Conservation (phyloP, 1,140 invertebrate genomes). For the Delia radicum region DNA sequence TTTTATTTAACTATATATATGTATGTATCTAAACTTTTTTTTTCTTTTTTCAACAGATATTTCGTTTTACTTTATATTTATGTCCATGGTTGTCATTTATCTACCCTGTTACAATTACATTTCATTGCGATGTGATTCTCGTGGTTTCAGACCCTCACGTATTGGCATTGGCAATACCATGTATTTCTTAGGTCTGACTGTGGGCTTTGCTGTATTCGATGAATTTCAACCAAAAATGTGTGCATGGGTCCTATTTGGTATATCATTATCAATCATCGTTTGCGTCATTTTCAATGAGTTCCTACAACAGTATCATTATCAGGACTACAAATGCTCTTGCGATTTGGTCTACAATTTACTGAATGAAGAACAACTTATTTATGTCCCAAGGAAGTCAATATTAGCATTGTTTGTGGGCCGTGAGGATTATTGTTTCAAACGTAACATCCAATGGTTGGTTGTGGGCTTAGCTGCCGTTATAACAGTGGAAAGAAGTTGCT, state of each 20-base stretch:
- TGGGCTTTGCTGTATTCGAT: conserved; percentile 46
- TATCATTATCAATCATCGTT: conserved; percentile 36
- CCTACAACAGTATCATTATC: conserved; percentile 39
- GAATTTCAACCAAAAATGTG: conserved; percentile 43
- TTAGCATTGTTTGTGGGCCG: conserved; percentile 44
- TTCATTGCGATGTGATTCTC: conserved; percentile 39
- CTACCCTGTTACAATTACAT: conserved; percentile 45
- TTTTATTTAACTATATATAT: background rate
- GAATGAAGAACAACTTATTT: conserved; percentile 45
- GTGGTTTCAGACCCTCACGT: conserved; percentile 36
- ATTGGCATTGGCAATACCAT: conserved; percentile 42
- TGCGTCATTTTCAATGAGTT: conserved; percentile 43
- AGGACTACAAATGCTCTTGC: conserved; percentile 44
- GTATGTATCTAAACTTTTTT: too few species aligned
- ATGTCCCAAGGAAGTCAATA: conserved; percentile 39
- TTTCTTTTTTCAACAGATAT: too few species aligned
- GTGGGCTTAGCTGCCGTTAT: conserved; percentile 31
- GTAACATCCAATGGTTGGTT: conserved; percentile 43
- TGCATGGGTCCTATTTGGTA: conserved; percentile 36
- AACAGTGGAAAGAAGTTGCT: conserved; percentile 35
- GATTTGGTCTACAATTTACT: conserved; percentile 48
- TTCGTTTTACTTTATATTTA: conserved; percentile 48
- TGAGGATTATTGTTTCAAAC: conserved; percentile 34
- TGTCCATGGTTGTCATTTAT: conserved; percentile 40
- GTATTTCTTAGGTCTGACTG: conserved; percentile 36